phyloP scores from a whole-genome alignment of 2,797 vertebrate species.

The Cyclopterus lumpus region DNA sequence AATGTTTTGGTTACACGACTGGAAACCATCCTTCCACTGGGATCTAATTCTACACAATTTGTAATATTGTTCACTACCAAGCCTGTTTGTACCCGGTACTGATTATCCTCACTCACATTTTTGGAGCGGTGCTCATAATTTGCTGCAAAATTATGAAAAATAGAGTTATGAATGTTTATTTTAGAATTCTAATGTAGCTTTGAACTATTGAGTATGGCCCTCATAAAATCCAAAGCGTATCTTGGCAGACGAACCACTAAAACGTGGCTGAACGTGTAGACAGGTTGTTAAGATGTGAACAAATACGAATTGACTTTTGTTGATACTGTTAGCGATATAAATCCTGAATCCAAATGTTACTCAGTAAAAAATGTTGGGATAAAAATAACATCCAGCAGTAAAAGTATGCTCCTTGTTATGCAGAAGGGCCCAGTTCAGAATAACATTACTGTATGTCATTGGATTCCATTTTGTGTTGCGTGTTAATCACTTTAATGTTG shows the following conservation, averaged over 20 bases:
- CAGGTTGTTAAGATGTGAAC: not conserved
- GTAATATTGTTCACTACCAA: not conserved
- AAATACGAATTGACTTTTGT: no score
- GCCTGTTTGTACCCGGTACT: not conserved
- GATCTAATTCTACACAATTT: not conserved
- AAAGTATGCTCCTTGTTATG: not conserved
- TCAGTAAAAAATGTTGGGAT: not conserved
- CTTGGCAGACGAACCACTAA: not conserved
- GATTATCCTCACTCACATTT: not conserved
- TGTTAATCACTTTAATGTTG: not conserved
- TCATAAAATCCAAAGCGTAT: not conserved
- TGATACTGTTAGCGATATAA: not conserved
- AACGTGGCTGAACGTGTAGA: not conserved
- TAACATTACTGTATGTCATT: not conserved
- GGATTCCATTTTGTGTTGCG: not conserved
- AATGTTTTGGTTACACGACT: not conserved
- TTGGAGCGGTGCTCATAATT: not conserved
- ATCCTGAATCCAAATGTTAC: not conserved
- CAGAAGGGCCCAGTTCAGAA: not conserved
- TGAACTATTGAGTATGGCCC: not conserved
- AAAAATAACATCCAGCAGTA: not conserved
- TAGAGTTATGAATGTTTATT: not conserved
- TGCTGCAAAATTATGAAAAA: not conserved
- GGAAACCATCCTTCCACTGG: not conserved
- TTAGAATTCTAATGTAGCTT: not conserved